Percentiles rank a stretch among this genome's conserved stretches.
These are phyloP conservation scores for Aphelinus atriplicis DNA, from an alignment of 1,140 invertebrate species.

Conservation along the genomic window DNA sequence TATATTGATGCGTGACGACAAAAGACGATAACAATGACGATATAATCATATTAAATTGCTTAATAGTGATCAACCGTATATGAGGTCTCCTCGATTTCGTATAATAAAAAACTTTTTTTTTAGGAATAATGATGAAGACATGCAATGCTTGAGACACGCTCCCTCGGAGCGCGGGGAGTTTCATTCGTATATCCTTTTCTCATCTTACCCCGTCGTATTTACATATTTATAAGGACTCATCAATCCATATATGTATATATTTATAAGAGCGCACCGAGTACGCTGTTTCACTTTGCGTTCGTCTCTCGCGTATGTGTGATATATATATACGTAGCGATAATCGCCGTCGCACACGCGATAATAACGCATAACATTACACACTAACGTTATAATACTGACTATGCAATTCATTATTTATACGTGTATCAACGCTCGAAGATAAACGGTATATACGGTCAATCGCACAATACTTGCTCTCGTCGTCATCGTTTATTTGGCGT, in stretches of 20 bases:
- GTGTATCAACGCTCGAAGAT: background rate
- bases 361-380: constrained; percentile 13
- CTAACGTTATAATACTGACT: constrained; percentile 21
- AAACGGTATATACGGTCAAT: too few relatives aligned
- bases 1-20: constrained; percentile 2
- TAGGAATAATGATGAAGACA: constrained; percentile 35
- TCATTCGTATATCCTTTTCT: constrained; percentile 27
- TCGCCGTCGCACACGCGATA: constrained; percentile 12
- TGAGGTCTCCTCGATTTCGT: constrained; percentile 7
- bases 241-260: constrained; percentile 18
- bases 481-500: too few relatives aligned
- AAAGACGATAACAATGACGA: constrained; percentile 46
- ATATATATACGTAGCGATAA: constrained; percentile 18
- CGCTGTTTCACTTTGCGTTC: background rate
- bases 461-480: too few relatives aligned
- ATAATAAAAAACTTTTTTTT: constrained; percentile 24
- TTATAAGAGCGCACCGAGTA: background rate
- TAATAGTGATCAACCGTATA: constrained; percentile 45
- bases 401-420: background rate
- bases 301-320: constrained; percentile 12
- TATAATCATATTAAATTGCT: constrained; percentile 38
- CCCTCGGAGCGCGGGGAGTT: background rate
- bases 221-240: constrained; percentile 34
- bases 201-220: constrained; percentile 12
- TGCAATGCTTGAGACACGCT: constrained; percentile 4